phyloP scores from a whole-genome alignment of 1,140 invertebrate genomes.

The Nebria ingens region DNA sequence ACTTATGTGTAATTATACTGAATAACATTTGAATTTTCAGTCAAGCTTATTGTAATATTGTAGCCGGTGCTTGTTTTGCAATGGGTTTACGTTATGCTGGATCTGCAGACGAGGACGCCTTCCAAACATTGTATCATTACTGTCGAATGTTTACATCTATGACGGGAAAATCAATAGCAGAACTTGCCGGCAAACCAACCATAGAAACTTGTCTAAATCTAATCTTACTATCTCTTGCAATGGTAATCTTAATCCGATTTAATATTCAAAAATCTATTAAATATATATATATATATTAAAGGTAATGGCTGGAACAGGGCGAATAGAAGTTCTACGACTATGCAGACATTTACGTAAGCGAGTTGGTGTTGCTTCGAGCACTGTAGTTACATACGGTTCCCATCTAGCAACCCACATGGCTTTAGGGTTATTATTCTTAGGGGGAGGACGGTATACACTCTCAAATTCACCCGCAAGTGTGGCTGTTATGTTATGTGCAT shows the following conservation, averaged over 20 bases:
- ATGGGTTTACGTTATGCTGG: constrained; percentile 90
- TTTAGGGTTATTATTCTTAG: constrained; percentile 83
- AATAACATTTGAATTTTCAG: constrained; percentile 44
- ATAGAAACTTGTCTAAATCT: constrained; percentile 84
- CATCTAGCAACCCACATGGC: constrained; percentile 93
- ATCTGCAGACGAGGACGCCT: constrained; percentile 73
- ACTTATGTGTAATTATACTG: constrained; percentile 10
- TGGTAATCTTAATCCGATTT: constrained; percentile 40
- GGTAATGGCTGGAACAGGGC: constrained; percentile 89
- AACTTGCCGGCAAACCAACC: constrained; percentile 80
- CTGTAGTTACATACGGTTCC: constrained; percentile 75
- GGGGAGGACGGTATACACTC: constrained; percentile 83
- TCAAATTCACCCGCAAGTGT: constrained; percentile 73
- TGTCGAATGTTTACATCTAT: constrained; percentile 54
- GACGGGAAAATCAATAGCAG: constrained; percentile 59
- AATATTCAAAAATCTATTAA: constrained; percentile 13
- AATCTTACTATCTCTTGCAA: constrained; percentile 66
- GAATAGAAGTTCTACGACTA: constrained; percentile 74
- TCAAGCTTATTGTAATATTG: constrained; percentile 93
- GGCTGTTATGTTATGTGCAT: constrained; percentile 80
- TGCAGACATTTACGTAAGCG: constrained; percentile 73
- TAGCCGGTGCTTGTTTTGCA: constrained; percentile 90
- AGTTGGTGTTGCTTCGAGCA: constrained; percentile 48
- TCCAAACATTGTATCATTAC: constrained; percentile 59
- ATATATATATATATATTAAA: constrained; percentile 32